Conservation (phyloP, 2,797 vertebrate genomes). For the Syngnathus rostellatus region DNA sequence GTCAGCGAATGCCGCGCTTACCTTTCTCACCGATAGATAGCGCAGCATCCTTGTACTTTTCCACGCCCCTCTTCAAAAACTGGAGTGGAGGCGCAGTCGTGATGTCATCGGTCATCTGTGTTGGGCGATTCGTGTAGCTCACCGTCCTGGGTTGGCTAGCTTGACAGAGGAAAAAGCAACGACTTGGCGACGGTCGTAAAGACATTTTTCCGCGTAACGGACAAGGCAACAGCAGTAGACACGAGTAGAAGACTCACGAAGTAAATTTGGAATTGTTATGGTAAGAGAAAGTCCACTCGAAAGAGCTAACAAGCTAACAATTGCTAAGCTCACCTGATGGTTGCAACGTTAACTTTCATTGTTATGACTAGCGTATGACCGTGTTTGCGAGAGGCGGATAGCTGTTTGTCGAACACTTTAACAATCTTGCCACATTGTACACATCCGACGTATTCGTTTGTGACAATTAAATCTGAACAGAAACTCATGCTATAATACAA, state of each 20-base stretch:
- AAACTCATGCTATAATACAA: too few species aligned
- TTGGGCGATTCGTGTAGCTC: constrained; percentile 63
- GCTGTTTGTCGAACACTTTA: constrained; percentile 7
- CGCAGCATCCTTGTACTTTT: not conserved
- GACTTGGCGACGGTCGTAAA: not conserved
- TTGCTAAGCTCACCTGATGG: constrained; percentile 30
- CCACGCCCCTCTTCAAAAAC: constrained; percentile 29
- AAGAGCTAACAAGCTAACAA: constrained; percentile 28
- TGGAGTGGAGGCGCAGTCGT: not conserved
- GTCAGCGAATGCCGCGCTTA: not conserved
- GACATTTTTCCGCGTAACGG: not conserved
- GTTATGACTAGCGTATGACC: constrained; percentile 27
- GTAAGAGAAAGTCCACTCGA: constrained; percentile 38
- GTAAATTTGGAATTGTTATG: constrained; percentile 16
- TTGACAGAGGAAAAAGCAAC: constrained; percentile 15
- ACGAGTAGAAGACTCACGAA: not conserved
- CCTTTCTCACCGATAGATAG: not conserved
- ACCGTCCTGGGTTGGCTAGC: constrained; percentile 37
- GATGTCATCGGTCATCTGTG: constrained; percentile 50
- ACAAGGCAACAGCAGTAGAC: not conserved
- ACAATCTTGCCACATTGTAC: not conserved
- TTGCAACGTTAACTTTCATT: constrained; percentile 36
- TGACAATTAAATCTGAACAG: not conserved
- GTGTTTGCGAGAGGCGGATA: constrained; percentile 20
- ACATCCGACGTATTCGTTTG: not conserved